Conservation (phyloP, 92 coral and sea anemone species). For the Siderastrea siderea region DNA sequence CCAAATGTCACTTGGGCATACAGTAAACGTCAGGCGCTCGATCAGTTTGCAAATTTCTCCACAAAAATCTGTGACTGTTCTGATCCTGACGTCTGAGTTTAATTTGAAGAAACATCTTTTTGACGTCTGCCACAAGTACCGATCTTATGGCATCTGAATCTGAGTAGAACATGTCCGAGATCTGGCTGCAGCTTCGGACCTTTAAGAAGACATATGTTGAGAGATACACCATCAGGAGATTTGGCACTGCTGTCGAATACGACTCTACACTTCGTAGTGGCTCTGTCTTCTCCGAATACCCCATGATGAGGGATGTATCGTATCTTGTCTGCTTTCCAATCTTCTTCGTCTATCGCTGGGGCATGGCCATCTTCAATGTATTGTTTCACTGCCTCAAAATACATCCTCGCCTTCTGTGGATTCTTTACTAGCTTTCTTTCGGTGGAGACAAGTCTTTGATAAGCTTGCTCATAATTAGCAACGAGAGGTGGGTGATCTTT, state of each 20-base stretch:
- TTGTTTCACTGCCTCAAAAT: conserved; percentile 40
- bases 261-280: conserved; percentile 41
- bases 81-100: conserved; percentile 5
- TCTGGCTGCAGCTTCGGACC: conserved; percentile 29
- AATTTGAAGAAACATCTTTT: conserved; percentile 40
- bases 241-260: conserved; percentile 28
- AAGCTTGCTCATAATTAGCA: not conserved
- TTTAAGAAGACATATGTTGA: conserved; percentile 22
- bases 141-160: not conserved
- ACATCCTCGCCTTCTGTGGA: not conserved
- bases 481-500: not conserved
- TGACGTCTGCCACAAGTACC: conserved; percentile 14
- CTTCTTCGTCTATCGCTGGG: not conserved
- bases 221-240: not conserved
- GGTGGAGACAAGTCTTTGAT: not conserved
- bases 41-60: conserved; percentile 46
- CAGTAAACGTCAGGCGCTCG: conserved; percentile 13
- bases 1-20: conserved; percentile 45
- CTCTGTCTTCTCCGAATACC: conserved; percentile 35
- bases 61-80: conserved; percentile 24
- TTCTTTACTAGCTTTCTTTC: conserved; percentile 9
- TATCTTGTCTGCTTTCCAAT: not conserved
- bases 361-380: conserved; percentile 35
- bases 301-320: conserved; percentile 39
- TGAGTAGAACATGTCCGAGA: not conserved